Percentiles rank a stretch among this genome's conserved stretches.
These are phyloP conservation scores for Hydrotaea diabolus DNA, from an alignment of 2,888 invertebrate genomes.

Conservation along the genomic window DNA sequence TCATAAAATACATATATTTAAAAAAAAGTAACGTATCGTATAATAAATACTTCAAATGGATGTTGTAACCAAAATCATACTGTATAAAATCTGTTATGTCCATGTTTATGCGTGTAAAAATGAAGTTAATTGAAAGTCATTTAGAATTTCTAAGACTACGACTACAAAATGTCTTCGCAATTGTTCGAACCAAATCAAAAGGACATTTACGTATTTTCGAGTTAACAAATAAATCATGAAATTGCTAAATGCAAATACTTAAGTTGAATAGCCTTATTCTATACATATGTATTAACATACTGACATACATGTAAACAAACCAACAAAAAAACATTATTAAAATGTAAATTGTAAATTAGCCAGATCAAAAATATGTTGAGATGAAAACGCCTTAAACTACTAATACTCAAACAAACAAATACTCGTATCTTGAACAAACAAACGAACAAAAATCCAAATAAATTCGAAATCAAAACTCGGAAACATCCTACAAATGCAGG, in stretches of 20 bases:
- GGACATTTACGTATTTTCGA: neutral
- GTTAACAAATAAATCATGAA: constrained; percentile 13
- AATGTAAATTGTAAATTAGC: constrained; percentile 22
- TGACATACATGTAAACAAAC: neutral
- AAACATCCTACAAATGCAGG: constrained; percentile 3
- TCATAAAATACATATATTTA: neutral
- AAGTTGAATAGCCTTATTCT: constrained; percentile 62
- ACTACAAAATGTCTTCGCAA: neutral
- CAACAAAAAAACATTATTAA: neutral
- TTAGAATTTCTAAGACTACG: neutral
- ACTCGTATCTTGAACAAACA: constrained; percentile 24
- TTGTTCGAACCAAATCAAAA: neutral
- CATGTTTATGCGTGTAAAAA: constrained; percentile 23
- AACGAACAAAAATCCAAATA: neutral
- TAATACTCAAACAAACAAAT: constrained; percentile 44
- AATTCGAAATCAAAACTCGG: constrained; percentile 6
- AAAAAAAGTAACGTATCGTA: neutral
- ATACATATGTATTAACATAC: constrained; percentile 29
- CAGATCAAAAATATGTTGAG: constrained; percentile 12
- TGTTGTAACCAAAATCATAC: neutral
- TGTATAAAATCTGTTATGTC: constrained; percentile 23
- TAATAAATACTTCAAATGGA: neutral
- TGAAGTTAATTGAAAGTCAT: neutral
- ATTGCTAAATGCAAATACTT: constrained; percentile 14
- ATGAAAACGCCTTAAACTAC: constrained; percentile 55